These are phyloP conservation scores for Petrocephalus microphthalmus DNA, from an alignment of 2,113 vertebrate species.

Conservation along the genomic window DNA sequence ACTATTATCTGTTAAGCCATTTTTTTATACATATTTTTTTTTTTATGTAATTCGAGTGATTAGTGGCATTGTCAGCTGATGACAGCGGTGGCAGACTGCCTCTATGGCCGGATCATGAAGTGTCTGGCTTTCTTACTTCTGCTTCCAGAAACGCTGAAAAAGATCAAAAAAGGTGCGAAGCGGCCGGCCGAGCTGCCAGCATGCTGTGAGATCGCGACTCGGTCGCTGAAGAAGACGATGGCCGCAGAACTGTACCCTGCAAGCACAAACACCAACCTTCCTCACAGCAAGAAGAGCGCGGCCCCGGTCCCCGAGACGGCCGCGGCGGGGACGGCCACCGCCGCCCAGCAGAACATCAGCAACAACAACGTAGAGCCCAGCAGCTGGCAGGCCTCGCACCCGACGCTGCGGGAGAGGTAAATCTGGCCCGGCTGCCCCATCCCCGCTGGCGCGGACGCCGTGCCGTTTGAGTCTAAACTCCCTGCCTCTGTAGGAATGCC, in stretches of 20 bases:
- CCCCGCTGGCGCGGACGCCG: background rate
- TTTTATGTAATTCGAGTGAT: slow-evolving; percentile 4
- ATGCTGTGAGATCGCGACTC: slow-evolving; percentile 68
- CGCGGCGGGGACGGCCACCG: slow-evolving; percentile 47
- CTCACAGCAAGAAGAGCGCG: slow-evolving; percentile 71
- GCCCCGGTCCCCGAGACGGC: slow-evolving; percentile 61
- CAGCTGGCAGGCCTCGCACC: slow-evolving; percentile 77
- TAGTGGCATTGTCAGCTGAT: slow-evolving; percentile 49
- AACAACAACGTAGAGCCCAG: slow-evolving; percentile 72
- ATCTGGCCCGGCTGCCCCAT: background rate
- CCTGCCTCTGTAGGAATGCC: slow-evolving; percentile 69
- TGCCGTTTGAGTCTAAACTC: background rate
- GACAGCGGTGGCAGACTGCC: slow-evolving; percentile 69
- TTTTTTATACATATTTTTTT: slow-evolving; percentile 5
- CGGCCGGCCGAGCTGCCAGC: slow-evolving; percentile 58
- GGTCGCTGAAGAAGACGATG: slow-evolving; percentile 75
- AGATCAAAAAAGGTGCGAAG: slow-evolving; percentile 66
- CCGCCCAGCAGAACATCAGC: slow-evolving; percentile 62
- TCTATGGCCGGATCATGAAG: slow-evolving; percentile 79
- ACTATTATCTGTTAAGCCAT: background rate
- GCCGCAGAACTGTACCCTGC: slow-evolving; percentile 84
- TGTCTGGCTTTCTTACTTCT: slow-evolving; percentile 79
- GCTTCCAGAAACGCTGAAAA: slow-evolving; percentile 76
- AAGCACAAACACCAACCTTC: slow-evolving; percentile 67
- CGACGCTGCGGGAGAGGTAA: slow-evolving; percentile 86